Evolutionary conservation across 2,113 vertebrate species (phyloP).

Genomic region (Nyctereutes procyonoides): DNA sequence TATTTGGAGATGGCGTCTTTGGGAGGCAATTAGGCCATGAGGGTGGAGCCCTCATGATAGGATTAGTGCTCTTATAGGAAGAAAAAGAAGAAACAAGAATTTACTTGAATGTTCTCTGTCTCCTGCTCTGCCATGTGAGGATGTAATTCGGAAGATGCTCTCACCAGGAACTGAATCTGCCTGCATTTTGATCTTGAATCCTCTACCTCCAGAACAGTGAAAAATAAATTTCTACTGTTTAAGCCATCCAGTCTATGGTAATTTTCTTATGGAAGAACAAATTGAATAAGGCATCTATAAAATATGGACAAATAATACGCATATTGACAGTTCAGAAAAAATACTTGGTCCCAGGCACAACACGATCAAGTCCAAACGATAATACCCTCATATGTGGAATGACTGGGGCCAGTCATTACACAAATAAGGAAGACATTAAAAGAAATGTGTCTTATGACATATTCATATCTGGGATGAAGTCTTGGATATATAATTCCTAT

Average conservation of each 20-base stretch:
- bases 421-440: neutral
- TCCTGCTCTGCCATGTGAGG: neutral
- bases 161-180: neutral
- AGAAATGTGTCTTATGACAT: neutral
- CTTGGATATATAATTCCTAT: neutral
- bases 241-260: neutral
- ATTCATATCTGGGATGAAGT: neutral
- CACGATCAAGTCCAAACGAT: neutral
- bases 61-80: neutral
- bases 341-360: neutral
- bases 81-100: neutral
- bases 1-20: neutral
- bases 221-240: neutral
- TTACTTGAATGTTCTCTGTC: neutral
- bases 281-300: neutral
- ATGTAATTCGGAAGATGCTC: neutral
- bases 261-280: neutral
- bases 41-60: neutral
- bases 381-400: neutral
- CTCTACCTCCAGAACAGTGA: neutral
- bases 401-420: neutral
- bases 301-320: neutral
- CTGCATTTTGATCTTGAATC: neutral
- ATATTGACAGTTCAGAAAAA: neutral
- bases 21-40: neutral